Base-by-base conservation (phyloP, 2,797 vertebrate genomes). In the Takifugu ocellatus region DNA sequence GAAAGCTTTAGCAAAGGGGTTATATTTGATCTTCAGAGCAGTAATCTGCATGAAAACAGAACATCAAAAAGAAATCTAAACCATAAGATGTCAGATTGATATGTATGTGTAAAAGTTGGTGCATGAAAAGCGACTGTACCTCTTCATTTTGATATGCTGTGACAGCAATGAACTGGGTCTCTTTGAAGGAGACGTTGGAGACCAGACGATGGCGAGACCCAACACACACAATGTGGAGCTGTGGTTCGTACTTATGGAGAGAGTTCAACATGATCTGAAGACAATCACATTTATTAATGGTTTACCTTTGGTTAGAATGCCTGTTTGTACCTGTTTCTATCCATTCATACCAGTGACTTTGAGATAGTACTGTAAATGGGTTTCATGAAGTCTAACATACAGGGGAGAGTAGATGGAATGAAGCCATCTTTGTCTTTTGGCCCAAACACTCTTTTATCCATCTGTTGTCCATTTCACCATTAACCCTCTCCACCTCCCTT, bases 81-180 rank as follows among this genome's bases (percentile, higher is more conserved):
- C 1, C 11, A 44, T 11, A 26, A 26, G 25, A 8, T 5, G 5
- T 8, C 17, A 25, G 9, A 48, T 3, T 33, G 31, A 10, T 9
- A 21, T 5, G 12, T 49, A 24, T 11, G 12, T 12, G 5, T 25
- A 14, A 49, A 5, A 1, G 43, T 8, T 3, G 12, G 8, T 15
- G 47, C 6, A 5, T 25, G 10, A 25, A 5, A 11, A 14, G 12
- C 5, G 21, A 9, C 6, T 4, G 29, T 72, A 98, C 96, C 95
- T 99, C 96, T 65, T 99, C 97, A 0, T 99, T 99, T 86, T 99
- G 97, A 64, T 99, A 99, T 65, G 97, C 96, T 0, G 97, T 98
- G 61, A 99, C 97, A 0, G 97, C 96, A 27, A 99, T 96, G 87
- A 99, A 99, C 86, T 97, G 95, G 0, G 97, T 97, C 64, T 99